A percentile compares a stretch with the other conserved stretches of the same genome.
Conservation (phyloP, 2,113 vertebrate species). For the Okapia johnstoni region DNA sequence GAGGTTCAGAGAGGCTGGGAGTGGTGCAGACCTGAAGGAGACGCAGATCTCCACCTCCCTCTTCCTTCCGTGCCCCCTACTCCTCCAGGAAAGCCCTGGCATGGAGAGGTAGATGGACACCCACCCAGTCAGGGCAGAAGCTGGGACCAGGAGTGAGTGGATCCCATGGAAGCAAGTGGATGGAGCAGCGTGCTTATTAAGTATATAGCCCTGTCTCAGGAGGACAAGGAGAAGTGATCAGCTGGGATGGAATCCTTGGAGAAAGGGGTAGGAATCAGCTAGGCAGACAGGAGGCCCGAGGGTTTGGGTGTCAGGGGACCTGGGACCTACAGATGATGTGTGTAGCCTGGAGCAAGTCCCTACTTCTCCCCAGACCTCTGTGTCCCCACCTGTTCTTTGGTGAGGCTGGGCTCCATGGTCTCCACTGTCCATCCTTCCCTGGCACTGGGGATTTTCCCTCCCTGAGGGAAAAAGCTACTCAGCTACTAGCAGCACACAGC, state of each 20-base stretch:
- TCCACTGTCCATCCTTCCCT: background rate
- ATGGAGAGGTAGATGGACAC: background rate
- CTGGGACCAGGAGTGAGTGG: background rate
- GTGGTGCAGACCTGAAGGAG: background rate
- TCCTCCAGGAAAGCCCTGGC: background rate
- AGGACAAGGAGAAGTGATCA: background rate
- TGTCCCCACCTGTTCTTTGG: background rate
- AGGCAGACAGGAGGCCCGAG: background rate
- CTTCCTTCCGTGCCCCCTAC: rapidly evolving
- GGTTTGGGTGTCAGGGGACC: background rate
- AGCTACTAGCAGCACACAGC: background rate
- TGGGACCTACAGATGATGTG: rapidly evolving
- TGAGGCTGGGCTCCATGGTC: background rate
- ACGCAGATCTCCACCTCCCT: background rate
- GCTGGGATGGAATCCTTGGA: background rate
- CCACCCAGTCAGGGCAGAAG: no score
- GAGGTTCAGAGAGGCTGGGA: background rate
- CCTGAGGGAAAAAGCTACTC: background rate
- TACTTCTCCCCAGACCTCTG: background rate
- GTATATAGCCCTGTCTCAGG: background rate
- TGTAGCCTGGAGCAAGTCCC: background rate
- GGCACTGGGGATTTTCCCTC: background rate
- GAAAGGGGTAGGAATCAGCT: background rate
- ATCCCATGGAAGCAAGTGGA: background rate
- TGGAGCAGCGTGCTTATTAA: background rate